Percentiles rank a stretch among this genome's conserved stretches.
Evolutionary conservation across 2,888 invertebrate genomes (phyloP).

Genomic region (Leucophenga montana): DNA sequence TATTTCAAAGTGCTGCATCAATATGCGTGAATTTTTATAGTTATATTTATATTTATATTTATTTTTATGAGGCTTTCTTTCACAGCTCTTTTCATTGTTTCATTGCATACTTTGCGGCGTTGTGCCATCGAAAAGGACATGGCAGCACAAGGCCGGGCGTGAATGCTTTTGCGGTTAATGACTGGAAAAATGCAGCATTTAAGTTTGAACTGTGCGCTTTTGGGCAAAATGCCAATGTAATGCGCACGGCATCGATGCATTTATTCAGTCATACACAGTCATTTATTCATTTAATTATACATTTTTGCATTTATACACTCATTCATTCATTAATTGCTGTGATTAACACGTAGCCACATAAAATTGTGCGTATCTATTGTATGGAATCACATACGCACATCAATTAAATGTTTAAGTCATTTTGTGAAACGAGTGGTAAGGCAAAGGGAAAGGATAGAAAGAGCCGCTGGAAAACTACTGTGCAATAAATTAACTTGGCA

Average conservation of each 20-base stretch:
- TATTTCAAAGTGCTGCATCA: conserved; percentile 50
- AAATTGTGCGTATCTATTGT: conserved; percentile 44
- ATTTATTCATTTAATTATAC: neutral
- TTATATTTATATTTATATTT: conserved; percentile 11
- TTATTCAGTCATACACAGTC: conserved; percentile 49
- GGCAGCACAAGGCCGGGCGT: conserved; percentile 50
- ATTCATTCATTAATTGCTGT: conserved; percentile 60
- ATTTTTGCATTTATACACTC: conserved; percentile 25
- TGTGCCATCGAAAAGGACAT: conserved; percentile 29
- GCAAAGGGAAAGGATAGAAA: neutral
- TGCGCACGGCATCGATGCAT: conserved; percentile 48
- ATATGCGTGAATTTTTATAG: conserved; percentile 27
- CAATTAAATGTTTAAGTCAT: conserved; percentile 56
- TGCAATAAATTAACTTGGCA: conserved; percentile 57
- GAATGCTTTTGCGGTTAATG: conserved; percentile 48
- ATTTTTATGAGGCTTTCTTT: conserved; percentile 5
- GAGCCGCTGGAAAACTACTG: neutral
- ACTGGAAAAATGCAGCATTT: conserved; percentile 66
- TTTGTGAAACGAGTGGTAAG: neutral
- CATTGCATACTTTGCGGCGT: conserved; percentile 41
- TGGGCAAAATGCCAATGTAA: conserved; percentile 33
- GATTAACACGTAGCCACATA: conserved; percentile 65
- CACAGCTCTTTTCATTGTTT: conserved; percentile 29
- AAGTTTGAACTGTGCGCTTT: conserved; percentile 43
- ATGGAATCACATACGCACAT: conserved; percentile 45